Conservation (phyloP, 2,888 invertebrate species). For the Torymus tubicola region DNA sequence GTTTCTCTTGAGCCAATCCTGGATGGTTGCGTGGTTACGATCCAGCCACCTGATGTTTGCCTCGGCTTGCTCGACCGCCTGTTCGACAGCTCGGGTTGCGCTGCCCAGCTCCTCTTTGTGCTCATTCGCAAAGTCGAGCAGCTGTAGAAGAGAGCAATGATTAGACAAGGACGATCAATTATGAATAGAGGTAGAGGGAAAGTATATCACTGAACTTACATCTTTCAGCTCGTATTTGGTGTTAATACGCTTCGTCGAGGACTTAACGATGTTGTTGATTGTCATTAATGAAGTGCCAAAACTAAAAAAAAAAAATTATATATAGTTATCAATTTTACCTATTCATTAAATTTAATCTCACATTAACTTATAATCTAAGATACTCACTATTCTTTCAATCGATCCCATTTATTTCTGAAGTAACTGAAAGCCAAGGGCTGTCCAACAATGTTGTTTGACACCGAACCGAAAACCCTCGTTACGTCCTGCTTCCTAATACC, state of each 20-base stretch:
- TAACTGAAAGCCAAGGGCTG: slow-evolving; percentile 89
- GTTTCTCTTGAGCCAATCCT: slow-evolving; percentile 83
- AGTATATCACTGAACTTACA: slow-evolving; percentile 77
- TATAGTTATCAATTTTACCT: background rate
- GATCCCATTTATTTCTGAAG: slow-evolving; percentile 86
- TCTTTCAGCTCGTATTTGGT: slow-evolving; percentile 86
- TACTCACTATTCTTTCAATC: slow-evolving; percentile 85
- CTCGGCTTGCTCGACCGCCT: slow-evolving; percentile 88
- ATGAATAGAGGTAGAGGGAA: no score
- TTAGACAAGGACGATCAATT: no score
- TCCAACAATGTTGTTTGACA: slow-evolving; percentile 86
- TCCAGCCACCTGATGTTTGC: slow-evolving; percentile 92
- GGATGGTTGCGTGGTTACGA: slow-evolving; percentile 84
- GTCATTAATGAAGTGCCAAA: slow-evolving; percentile 85
- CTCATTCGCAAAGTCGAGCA: slow-evolving; percentile 83
- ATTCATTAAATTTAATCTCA: no score
- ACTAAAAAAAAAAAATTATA: slow-evolving; percentile 77
- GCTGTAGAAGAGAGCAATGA: slow-evolving; percentile 72
- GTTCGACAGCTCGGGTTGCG: slow-evolving; percentile 84
- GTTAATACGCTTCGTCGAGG: slow-evolving; percentile 85
- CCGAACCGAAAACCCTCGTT: slow-evolving; percentile 85
- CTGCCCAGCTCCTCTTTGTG: slow-evolving; percentile 83
- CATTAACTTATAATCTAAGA: background rate
- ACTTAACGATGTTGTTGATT: slow-evolving; percentile 84
- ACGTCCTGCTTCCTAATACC: slow-evolving; percentile 91